A percentile compares a stretch with the other conserved stretches of the same genome.
Conservation (phyloP, 2,797 vertebrate genomes). For the Poecilia velifera region DNA sequence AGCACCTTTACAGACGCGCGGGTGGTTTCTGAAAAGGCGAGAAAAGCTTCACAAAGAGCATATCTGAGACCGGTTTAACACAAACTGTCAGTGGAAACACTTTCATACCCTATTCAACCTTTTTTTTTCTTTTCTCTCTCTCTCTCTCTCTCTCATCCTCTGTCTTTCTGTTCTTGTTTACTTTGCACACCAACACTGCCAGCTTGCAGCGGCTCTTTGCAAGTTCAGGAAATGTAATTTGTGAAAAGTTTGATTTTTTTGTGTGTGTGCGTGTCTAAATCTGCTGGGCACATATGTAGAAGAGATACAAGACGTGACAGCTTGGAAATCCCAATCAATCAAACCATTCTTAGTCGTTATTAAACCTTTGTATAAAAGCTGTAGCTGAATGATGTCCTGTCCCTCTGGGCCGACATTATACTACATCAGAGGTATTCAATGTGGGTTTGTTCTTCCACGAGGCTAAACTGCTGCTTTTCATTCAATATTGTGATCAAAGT, state of each 20-base stretch:
- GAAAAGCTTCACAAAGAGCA: conserved; percentile 77
- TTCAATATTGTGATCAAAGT: conserved; percentile 65
- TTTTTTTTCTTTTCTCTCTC: conserved; percentile 35
- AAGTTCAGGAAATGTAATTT: conserved; percentile 16
- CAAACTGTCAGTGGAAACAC: conserved; percentile 80
- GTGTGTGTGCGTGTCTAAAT: conserved; percentile 28
- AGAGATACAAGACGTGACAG: conserved; percentile 46
- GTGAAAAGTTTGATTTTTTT: not conserved
- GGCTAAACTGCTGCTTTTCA: conserved; percentile 56
- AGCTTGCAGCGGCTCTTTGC: conserved; percentile 45
- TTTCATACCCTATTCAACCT: conserved; percentile 54
- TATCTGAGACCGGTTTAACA: conserved; percentile 69
- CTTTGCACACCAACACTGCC: conserved; percentile 39
- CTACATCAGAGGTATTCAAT: conserved; percentile 45
- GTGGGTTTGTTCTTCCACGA: conserved; percentile 43
- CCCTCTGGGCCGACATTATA: conserved; percentile 50
- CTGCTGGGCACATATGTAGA: conserved; percentile 41
- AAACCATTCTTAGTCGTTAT: conserved; percentile 58
- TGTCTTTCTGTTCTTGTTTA: conserved; percentile 51
- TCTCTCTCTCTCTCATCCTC: conserved; percentile 39
- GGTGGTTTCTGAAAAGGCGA: conserved; percentile 77
- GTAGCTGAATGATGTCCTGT: conserved; percentile 50
- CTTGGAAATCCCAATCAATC: conserved; percentile 68
- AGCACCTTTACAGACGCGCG: conserved; percentile 72
- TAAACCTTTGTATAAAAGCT: conserved; percentile 56